Evolutionary conservation across 37 sponge, comb jelly and placozoan species (phyloP).

Genomic region (Petrosia ficiformis): DNA sequence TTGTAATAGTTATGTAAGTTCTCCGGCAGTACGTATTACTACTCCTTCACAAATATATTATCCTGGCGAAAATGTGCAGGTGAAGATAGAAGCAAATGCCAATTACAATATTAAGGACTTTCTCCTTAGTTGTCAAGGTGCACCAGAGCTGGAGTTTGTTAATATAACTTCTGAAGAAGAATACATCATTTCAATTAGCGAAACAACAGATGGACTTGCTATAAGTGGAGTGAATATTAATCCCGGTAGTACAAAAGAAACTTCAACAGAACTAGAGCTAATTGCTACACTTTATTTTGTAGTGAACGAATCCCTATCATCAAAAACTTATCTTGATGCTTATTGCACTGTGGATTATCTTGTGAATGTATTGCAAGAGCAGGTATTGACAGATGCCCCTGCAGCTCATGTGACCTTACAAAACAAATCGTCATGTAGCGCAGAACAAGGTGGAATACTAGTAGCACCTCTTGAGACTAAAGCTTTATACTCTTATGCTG

Average conservation of each 20-base stretch:
- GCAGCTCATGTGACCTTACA: constrained; percentile 28
- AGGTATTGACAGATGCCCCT: not conserved
- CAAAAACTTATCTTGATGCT: not conserved
- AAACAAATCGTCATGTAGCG: constrained; percentile 9
- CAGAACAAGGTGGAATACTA: constrained; percentile 22
- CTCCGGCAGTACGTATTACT: constrained; percentile 13
- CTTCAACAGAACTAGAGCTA: not conserved
- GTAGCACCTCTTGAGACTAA: not conserved
- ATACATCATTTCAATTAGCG: constrained; percentile 3
- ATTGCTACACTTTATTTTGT: not conserved
- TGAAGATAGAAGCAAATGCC: constrained; percentile 4
- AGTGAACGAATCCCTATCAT: not conserved
- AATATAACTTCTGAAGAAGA: not conserved
- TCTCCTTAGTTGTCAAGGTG: constrained; percentile 14
- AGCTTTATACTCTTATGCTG: constrained; percentile 30
- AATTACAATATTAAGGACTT: constrained; percentile 11
- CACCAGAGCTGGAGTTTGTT: constrained; percentile 22
- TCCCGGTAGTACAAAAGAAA: not conserved
- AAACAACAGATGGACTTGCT: not conserved
- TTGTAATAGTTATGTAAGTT: not conserved
- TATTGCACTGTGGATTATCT: constrained; percentile 42
- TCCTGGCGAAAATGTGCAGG: constrained; percentile 26
- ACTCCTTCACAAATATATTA: constrained; percentile 25
- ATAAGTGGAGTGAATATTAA: constrained; percentile 32
- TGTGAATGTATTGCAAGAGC: not conserved